Percentiles rank a stretch among this genome's conserved stretches.
These are phyloP conservation scores for Heliconius sara DNA, from an alignment of 2,888 invertebrate genomes.

Conservation along the genomic window DNA sequence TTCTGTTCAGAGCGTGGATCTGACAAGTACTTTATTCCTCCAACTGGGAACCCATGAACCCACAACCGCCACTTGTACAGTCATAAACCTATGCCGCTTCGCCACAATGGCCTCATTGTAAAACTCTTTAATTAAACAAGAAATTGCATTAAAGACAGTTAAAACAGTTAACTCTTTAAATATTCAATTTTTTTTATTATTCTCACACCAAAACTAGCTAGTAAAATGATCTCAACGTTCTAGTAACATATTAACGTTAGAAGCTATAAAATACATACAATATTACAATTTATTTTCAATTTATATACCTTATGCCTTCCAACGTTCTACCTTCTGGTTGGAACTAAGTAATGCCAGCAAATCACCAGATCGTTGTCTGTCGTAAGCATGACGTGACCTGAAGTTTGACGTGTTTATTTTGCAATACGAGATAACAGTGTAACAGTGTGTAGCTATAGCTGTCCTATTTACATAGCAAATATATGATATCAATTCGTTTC, in stretches of 20 bases:
- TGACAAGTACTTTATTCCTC: neutral
- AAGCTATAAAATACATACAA: neutral
- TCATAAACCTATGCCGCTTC: neutral
- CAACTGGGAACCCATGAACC: neutral
- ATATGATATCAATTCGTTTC: conserved; percentile 37
- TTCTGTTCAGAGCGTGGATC: neutral
- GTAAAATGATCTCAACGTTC: neutral
- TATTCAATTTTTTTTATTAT: too few relatives aligned
- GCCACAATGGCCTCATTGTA: neutral
- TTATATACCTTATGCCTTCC: conserved; percentile 7
- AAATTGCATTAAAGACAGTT: neutral
- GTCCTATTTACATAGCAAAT: conserved; percentile 43
- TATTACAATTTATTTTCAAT: conserved; percentile 10
- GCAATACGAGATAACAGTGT: conserved; percentile 42
- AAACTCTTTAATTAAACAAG: neutral
- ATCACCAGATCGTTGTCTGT: conserved; percentile 37
- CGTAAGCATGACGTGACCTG: conserved; percentile 27
- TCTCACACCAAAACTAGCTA: neutral
- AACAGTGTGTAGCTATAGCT: neutral
- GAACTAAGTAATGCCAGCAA: conserved; percentile 10
- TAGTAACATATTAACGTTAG: neutral
- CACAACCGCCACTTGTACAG: neutral
- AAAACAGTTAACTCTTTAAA: neutral
- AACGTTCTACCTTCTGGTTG: conserved; percentile 9
- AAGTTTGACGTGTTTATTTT: conserved; percentile 40